A percentile compares a stretch with the other conserved stretches of the same genome.
Conservation (phyloP, 2,888 invertebrate genomes). For the Drosophila antonietae region DNA sequence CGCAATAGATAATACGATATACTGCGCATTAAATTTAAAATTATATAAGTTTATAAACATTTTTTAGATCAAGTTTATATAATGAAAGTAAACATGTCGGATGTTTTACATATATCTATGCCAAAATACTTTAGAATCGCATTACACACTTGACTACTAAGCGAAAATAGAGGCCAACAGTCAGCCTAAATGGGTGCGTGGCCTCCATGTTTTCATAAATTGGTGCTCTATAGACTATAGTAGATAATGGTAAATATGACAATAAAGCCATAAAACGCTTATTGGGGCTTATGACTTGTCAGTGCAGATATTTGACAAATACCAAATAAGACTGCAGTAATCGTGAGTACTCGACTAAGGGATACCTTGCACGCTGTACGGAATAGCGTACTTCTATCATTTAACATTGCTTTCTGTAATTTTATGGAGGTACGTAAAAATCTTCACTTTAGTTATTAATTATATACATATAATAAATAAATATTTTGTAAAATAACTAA, state of each 20-base stretch:
- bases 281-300: conserved; percentile 13
- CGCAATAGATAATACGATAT: conserved; percentile 10
- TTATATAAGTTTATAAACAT: not conserved
- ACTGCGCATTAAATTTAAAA: conserved; percentile 8
- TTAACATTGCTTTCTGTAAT: not conserved
- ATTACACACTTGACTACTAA: conserved; percentile 4
- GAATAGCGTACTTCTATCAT: not conserved
- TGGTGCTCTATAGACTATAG: conserved; percentile 6
- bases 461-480: too few relatives aligned
- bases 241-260: conserved; percentile 24
- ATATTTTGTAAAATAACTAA: not conserved
- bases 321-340: conserved; percentile 27
- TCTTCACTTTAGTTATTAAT: too few relatives aligned
- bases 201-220: conserved; percentile 7
- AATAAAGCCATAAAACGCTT: conserved; percentile 25
- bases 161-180: conserved; percentile 10
- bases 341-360: not conserved
- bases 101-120: not conserved
- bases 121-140: not conserved
- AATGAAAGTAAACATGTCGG: not conserved
- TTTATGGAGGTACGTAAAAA: not conserved
- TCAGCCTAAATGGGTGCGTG: conserved; percentile 21
- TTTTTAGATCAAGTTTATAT: not conserved
- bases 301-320: conserved; percentile 22
- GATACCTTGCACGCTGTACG: not conserved